Evolutionary conservation across 2,797 vertebrate species (phyloP).

Genomic region (Iguana delicatissima): DNA sequence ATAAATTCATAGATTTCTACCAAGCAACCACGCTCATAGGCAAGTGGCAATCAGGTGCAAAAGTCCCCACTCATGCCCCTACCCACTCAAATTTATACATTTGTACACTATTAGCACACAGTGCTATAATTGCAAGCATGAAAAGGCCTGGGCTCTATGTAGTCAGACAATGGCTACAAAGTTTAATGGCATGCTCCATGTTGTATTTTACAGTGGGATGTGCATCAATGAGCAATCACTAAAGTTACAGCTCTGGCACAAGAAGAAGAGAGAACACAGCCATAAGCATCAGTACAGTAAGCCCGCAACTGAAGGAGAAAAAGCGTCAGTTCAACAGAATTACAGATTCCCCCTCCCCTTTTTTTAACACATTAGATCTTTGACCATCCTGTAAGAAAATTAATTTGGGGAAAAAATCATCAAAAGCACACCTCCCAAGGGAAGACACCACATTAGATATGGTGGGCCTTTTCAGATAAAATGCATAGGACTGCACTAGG

Average conservation of each 20-base stretch:
- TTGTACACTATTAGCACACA: constrained; percentile 16
- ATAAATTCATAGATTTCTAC: not conserved
- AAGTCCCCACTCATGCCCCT: not conserved
- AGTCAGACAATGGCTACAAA: constrained; percentile 57
- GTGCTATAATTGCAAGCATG: not conserved
- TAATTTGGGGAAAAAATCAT: not conserved
- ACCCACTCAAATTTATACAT: not conserved
- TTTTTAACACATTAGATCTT: not conserved
- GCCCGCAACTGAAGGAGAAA: constrained; percentile 27
- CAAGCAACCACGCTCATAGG: not conserved
- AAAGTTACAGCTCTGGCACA: constrained; percentile 36
- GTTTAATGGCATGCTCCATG: constrained; percentile 62
- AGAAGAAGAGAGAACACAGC: not conserved
- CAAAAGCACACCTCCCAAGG: not conserved
- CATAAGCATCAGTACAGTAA: not conserved
- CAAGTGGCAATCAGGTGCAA: not conserved
- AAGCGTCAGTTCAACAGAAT: constrained; percentile 28
- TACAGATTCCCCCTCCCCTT: rapidly evolving
- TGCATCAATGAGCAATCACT: constrained; percentile 71
- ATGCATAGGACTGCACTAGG: not conserved
- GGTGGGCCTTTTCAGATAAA: not conserved
- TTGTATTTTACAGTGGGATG: constrained; percentile 58
- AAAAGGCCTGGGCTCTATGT: constrained; percentile 63
- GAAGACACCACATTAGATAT: not conserved
- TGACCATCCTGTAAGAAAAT: rapidly evolving